Evolutionary conservation across 2,888 invertebrate genomes (phyloP).

Genomic region (Acrocyrtus sp.): DNA sequence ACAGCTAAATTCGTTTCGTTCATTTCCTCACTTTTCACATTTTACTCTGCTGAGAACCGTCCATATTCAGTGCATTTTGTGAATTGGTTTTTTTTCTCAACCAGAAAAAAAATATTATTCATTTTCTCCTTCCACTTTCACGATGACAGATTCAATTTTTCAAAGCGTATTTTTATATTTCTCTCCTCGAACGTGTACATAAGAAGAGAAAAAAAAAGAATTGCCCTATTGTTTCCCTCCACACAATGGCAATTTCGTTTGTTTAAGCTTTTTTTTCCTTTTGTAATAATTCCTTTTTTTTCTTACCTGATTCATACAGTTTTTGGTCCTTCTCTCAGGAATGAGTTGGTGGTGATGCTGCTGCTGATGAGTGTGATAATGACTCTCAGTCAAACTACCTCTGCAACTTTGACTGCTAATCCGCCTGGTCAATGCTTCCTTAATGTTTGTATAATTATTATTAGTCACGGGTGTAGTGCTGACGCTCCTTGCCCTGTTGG

Average conservation of each 20-base stretch:
- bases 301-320: conserved; percentile 40
- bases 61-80: no score
- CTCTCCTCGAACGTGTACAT: background rate
- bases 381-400: conserved; percentile 12
- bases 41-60: no score
- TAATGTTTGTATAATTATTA: conserved; percentile 59
- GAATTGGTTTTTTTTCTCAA: no score
- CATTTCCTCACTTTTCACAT: no score
- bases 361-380: background rate
- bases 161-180: conserved; percentile 2
- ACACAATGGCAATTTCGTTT: conserved; percentile 2
- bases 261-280: conserved; percentile 31
- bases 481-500: no score
- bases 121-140: no score
- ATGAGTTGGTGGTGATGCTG: conserved; percentile 8
- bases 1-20: conserved; percentile 43
- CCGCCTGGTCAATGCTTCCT: conserved; percentile 56
- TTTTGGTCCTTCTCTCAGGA: no score
- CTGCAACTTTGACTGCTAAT: conserved; percentile 43
- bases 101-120: no score
- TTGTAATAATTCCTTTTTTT: conserved; percentile 11
- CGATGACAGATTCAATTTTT: conserved; percentile 53
- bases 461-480: conserved; percentile 32
- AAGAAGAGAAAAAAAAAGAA: conserved; percentile 14
- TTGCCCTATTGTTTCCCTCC: conserved; percentile 36